These are phyloP conservation scores for Nothocercus nigrocapillus DNA, from an alignment of 2,113 vertebrate genomes.

Conservation along the genomic window DNA sequence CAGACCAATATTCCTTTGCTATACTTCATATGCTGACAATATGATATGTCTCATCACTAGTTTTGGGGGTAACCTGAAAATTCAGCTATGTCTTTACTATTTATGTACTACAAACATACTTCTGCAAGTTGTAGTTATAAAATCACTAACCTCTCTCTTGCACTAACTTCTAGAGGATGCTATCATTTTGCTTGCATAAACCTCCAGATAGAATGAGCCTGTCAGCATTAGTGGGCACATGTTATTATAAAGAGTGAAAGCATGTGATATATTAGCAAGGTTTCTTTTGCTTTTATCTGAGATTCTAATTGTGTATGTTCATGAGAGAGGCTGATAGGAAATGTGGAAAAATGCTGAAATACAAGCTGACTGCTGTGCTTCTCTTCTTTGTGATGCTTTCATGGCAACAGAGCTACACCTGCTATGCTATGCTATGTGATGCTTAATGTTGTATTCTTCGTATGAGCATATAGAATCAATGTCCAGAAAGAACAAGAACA, in stretches of 20 bases:
- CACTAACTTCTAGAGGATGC: neutral
- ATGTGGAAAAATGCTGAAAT: neutral
- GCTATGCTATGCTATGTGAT: no score
- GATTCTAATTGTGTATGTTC: neutral
- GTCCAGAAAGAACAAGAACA: no score
- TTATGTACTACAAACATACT: neutral
- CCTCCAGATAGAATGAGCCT: neutral
- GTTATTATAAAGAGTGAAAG: neutral
- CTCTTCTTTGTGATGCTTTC: neutral
- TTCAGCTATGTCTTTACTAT: neutral
- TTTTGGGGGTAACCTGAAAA: neutral
- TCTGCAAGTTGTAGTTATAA: neutral
- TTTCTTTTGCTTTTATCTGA: neutral
- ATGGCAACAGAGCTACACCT: rapidly evolving
- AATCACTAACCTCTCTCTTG: neutral
- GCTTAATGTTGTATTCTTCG: no score
- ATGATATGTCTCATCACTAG: neutral
- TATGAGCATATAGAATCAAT: no score
- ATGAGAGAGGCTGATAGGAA: rapidly evolving
- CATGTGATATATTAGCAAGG: neutral
- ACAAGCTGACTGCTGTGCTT: neutral
- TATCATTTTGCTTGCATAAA: neutral
- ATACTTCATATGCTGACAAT: neutral
- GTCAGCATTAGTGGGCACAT: neutral
- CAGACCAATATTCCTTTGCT: neutral